Percentiles rank a stretch among this genome's conserved stretches.
phyloP scores from a whole-genome alignment of 2,888 invertebrate genomes.

The Stramonita haemastoma region DNA sequence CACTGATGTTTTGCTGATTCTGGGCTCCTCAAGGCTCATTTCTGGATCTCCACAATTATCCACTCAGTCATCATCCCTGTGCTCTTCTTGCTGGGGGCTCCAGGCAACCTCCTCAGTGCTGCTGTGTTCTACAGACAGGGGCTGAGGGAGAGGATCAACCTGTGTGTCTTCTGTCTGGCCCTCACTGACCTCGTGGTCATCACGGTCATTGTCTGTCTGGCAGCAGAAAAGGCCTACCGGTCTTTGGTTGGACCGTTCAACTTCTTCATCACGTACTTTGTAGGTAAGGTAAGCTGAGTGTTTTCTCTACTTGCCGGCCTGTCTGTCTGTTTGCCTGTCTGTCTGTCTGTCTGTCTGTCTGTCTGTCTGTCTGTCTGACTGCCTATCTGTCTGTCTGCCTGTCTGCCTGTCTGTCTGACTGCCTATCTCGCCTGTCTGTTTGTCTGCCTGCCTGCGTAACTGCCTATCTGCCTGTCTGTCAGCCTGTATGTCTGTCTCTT shows the following conservation, averaged over 20 bases:
- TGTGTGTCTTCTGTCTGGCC: conserved; percentile 31
- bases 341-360: background rate
- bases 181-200: conserved; percentile 1
- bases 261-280: conserved; percentile 19
- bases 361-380: background rate
- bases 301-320: no score
- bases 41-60: background rate
- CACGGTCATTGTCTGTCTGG: background rate
- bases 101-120: conserved; percentile 36
- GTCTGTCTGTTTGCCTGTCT: background rate
- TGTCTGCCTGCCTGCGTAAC: background rate
- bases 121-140: conserved; percentile 29
- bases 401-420: background rate
- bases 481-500: background rate
- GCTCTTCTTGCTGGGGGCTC: conserved; percentile 15
- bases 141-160: conserved; percentile 30
- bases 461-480: background rate
- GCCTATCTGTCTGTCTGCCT: background rate
- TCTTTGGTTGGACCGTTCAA: background rate
- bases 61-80: background rate
- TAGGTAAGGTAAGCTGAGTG: background rate
- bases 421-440: background rate
- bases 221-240: background rate
- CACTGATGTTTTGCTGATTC: background rate
- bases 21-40: background rate